A percentile compares a stretch with the other conserved stretches of the same genome.
These are phyloP conservation scores for Aselliscus stoliczkanus DNA, from an alignment of 2,797 vertebrate species.

Conservation along the genomic window DNA sequence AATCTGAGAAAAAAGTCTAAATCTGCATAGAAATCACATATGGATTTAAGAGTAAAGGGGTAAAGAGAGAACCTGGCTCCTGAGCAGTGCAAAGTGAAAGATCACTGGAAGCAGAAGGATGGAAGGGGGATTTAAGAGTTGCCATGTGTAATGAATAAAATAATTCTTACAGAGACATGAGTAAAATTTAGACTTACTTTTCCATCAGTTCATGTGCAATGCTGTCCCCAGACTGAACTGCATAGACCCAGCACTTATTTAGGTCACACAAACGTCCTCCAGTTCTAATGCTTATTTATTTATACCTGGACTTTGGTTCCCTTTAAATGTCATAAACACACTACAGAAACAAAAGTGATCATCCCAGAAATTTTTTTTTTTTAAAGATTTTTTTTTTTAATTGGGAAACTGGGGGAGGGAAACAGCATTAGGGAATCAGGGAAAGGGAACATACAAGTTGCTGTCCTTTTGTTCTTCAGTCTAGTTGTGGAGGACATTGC, in stretches of 20 bases:
- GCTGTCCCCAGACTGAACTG: background rate
- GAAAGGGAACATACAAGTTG: too few relatives aligned
- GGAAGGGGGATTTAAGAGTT: background rate
- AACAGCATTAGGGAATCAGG: too few relatives aligned
- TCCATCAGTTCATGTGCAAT: background rate
- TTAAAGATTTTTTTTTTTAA: too few relatives aligned
- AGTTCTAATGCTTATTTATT: background rate
- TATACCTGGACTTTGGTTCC: background rate
- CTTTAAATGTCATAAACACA: background rate
- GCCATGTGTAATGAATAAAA: background rate
- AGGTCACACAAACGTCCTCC: background rate
- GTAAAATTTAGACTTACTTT: slow-evolving; percentile 23
- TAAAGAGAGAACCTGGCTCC: background rate
- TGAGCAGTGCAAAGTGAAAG: background rate
- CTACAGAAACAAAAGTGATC: background rate
- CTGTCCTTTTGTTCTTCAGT: too few relatives aligned
- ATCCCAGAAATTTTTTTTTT: background rate
- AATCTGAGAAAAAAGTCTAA: background rate
- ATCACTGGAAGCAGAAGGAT: background rate
- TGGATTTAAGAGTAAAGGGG: background rate
- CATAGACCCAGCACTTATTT: background rate
- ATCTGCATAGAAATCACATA: background rate
- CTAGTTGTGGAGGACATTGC: too few relatives aligned
- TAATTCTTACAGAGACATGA: background rate
- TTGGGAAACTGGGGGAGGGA: too few relatives aligned